Percentiles rank a stretch among this genome's conserved stretches.
Evolutionary conservation across 2,797 vertebrate genomes (phyloP).

Genomic region (Clangula hyemalis): DNA sequence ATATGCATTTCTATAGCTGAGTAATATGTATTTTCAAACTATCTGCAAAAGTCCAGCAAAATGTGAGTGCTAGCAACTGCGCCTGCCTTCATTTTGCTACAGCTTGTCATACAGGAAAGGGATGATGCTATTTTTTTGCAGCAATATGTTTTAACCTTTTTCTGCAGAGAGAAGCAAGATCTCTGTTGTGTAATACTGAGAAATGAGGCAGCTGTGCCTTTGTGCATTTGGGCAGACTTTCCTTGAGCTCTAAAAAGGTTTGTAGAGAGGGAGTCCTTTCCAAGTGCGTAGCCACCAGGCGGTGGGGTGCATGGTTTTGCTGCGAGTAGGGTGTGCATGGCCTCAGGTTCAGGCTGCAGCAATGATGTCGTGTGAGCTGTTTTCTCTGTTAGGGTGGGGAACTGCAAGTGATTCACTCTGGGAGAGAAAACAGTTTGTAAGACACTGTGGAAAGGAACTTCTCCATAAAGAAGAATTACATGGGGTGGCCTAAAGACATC

Average conservation of each 20-base stretch:
- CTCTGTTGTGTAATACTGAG: background rate
- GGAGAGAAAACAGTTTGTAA: background rate
- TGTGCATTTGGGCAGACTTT: rapidly evolving
- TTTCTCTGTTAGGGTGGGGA: background rate
- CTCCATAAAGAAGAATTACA: background rate
- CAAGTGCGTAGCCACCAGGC: background rate
- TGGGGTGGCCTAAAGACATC: background rate
- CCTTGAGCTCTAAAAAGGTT: background rate
- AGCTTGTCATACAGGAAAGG: background rate
- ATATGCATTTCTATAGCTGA: no score
- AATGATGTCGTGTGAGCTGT: background rate
- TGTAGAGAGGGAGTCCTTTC: background rate
- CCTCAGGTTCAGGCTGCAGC: background rate
- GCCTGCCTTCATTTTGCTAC: background rate
- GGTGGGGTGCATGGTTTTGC: background rate
- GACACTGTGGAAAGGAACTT: background rate
- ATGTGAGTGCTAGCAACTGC: background rate
- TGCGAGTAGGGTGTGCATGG: no score
- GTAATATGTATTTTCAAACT: background rate
- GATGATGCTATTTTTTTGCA: no score
- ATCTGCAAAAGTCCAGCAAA: background rate
- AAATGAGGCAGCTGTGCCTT: background rate
- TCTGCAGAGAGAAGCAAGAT: background rate
- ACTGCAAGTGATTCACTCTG: background rate
- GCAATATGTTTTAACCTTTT: background rate